Evolutionary conservation across 2,888 invertebrate species (phyloP).

Genomic region (Campopleginae sp.): DNA sequence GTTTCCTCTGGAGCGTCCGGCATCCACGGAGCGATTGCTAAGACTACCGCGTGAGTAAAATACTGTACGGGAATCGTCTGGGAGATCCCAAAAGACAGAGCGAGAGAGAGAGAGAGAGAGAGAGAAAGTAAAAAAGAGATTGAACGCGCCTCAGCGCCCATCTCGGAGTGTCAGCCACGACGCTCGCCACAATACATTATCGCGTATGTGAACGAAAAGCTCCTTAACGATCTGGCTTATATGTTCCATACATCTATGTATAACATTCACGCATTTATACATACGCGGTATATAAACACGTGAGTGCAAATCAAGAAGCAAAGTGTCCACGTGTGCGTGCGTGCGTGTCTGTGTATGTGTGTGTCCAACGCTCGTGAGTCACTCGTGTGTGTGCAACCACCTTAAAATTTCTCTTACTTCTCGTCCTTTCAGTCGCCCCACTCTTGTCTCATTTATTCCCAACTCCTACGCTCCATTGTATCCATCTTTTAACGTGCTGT

Average conservation of each 20-base stretch:
- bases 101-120: slow-evolving; percentile 38
- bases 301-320: slow-evolving; percentile 33
- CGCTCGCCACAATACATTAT: slow-evolving; percentile 59
- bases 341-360: slow-evolving; percentile 5
- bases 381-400: slow-evolving; percentile 23
- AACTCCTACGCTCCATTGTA: slow-evolving; percentile 54
- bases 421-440: not conserved
- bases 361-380: slow-evolving; percentile 22
- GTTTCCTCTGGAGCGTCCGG: not conserved
- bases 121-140: slow-evolving; percentile 27
- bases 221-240: slow-evolving; percentile 15
- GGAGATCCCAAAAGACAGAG: slow-evolving; percentile 31
- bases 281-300: slow-evolving; percentile 21
- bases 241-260: slow-evolving; percentile 21
- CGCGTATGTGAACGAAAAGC: slow-evolving; percentile 55
- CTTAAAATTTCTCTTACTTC: not conserved
- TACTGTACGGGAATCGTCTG: slow-evolving; percentile 11
- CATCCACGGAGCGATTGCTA: slow-evolving; percentile 8
- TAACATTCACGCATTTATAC: not conserved
- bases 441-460: not conserved
- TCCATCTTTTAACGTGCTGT: slow-evolving; percentile 71
- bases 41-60: slow-evolving; percentile 10
- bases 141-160: slow-evolving; percentile 22
- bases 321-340: slow-evolving; percentile 39
- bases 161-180: slow-evolving; percentile 62